Evolutionary conservation across 1,140 invertebrate species (phyloP), one percentile per base, ranked within the genome.

Genomic region (Coelopa frigida): DNA sequence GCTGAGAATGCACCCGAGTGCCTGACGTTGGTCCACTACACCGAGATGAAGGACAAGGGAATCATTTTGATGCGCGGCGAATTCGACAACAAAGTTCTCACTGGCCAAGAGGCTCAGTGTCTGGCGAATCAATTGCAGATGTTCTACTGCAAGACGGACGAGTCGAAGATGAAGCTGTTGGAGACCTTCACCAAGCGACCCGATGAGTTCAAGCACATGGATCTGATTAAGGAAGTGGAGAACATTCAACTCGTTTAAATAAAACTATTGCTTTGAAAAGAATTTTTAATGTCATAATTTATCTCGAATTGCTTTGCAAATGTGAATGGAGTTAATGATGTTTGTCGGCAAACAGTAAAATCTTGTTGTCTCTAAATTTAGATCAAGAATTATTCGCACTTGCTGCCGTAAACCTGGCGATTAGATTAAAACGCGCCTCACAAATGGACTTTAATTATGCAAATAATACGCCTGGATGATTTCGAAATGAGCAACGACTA

Each of bases 1-100:
- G 85, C 90, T 68, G 92, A 94, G 73, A 91, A 93, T 76, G 84
- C 90, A 0, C 90, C 89, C 1, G 88, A 92, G 65, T 93, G 89
- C 70, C 71, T 95, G 15, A 86, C 82, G 3, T 73, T 94, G 51
- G 77, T 81, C 4, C 85, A 93, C 68, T 94, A 87, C 55, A 81
- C 80, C 11, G 92, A 95, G 61, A 73, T 91, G 6, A 73, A 82
- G 23, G 75, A 78, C 24, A 92, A 93, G 71, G 83, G 79, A 6
- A 77, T 94, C 41, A 79, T 94, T 18, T 67, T 94, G 15, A 90
- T 94, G 88, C 77, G 81, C 44, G 91, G 90, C 31, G 87, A 93
- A 70, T 94, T 82, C 73, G 87, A 94, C 66, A 80, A 78, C 53
- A 87, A 92, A 71, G 78, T 85, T 1, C 59, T 91, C 2, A 82